A percentile compares a stretch with the other conserved stretches of the same genome.
Conservation (phyloP, 2,113 vertebrate genomes). For the Dasyprocta punctata region DNA sequence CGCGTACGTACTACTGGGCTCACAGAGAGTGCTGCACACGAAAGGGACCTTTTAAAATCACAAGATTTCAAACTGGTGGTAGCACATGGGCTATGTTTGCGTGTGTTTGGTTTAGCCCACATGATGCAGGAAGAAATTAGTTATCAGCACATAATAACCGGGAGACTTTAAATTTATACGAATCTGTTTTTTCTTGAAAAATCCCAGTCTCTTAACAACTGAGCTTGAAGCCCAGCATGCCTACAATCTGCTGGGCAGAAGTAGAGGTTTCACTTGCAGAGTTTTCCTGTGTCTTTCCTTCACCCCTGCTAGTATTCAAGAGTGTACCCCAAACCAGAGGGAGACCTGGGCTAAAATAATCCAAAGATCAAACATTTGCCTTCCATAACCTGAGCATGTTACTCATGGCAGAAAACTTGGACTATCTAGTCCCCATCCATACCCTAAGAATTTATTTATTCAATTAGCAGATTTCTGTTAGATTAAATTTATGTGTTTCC, state of each 20-base stretch:
- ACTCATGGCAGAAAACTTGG: neutral
- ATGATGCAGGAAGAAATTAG: slow-evolving; percentile 31
- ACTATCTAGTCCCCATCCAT: neutral
- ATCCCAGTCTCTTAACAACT: neutral
- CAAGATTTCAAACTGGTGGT: neutral
- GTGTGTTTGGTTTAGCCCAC: slow-evolving; percentile 54
- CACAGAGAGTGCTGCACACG: neutral
- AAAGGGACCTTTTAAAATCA: neutral
- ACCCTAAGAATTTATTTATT: neutral
- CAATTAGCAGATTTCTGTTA: neutral
- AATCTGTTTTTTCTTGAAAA: slow-evolving; percentile 37
- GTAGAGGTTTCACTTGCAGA: neutral
- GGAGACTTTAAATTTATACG: slow-evolving; percentile 28
- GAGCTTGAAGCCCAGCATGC: neutral
- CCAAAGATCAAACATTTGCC: neutral
- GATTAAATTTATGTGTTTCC: neutral
- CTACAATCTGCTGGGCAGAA: neutral
- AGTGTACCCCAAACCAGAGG: neutral
- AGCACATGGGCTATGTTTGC: neutral
- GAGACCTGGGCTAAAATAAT: neutral
- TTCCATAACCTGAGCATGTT: neutral
- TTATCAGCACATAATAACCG: slow-evolving; percentile 10
- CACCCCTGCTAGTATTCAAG: neutral
- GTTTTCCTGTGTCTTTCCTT: neutral
- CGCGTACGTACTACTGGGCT: neutral